Base-by-base conservation (phyloP, 1,140 invertebrate genomes). In the Hydropsyche tenuis region DNA sequence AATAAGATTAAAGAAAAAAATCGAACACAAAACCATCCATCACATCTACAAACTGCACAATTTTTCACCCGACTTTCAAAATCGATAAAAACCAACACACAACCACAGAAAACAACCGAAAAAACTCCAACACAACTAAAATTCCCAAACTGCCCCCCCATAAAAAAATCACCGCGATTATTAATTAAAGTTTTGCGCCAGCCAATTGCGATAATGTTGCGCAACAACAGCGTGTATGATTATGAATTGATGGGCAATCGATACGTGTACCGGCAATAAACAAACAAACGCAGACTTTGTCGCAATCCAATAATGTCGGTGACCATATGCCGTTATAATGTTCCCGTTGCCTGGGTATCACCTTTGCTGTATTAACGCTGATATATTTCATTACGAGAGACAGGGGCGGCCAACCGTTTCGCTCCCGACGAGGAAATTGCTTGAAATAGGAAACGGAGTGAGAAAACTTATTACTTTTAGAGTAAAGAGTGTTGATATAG, bases 271-370 rank as follows among this genome's bases (percentile, higher is more conserved):
- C 16, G 9, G 20, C 46, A 48, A 48, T 53, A 53, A 53, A 53
- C 48, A 53, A 53, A 53, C 48, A 53, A 18, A 53, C 48, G 48
- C 48, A 53, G 56, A 60, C 56, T 60, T 60, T 60, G 56, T 60
- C 56, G 56, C 51, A 27, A 43, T 51, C 45, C 72, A 53, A 66
- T 68, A 66, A 62, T 37, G 70, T 64, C 64, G 20, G 71, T 72
- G 65, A 69, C 63, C 74, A 73, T 73, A 75, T 75, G 74, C 70
- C 74, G 70, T 75, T 73, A 75, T 75, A 73, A 75, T 69, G 70
- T 64, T 75, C 69, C 51, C 70, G 48, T 63, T 18, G 30, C 30
- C 30, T 37, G 3, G 70, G 62, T 65, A 70, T 75, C 74, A 75
- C 74, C 74, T 75, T 75, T 63, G 74, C 74, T 63, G 68, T 75